Evolutionary conservation across 2,113 vertebrate genomes (phyloP).

Genomic region (Hypanus sabinus): DNA sequence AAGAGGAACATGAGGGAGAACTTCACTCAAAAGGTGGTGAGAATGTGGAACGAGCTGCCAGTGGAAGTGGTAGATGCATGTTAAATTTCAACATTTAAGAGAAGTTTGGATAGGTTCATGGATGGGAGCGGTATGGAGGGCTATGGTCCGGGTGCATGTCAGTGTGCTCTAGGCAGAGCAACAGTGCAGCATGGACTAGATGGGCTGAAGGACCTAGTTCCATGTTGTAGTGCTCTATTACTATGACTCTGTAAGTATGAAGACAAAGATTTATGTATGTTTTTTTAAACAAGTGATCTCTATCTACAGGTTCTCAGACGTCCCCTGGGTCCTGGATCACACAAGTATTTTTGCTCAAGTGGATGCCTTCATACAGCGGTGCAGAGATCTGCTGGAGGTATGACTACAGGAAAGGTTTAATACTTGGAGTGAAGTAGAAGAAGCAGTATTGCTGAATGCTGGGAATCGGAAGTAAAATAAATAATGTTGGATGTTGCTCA

Average conservation of each 20-base stretch:
- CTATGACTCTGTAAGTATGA: background rate
- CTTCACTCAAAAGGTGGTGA: too few species aligned
- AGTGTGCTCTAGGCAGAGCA: too few species aligned
- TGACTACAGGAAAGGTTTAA: background rate
- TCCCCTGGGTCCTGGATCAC: conserved; percentile 64
- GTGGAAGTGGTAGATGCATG: too few species aligned
- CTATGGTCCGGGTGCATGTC: too few species aligned
- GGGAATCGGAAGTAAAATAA: background rate
- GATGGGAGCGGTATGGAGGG: too few species aligned
- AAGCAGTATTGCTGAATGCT: background rate
- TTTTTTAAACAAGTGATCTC: background rate
- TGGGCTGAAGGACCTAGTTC: too few species aligned
- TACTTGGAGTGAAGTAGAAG: background rate
- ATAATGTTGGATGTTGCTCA: background rate
- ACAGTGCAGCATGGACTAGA: too few species aligned
- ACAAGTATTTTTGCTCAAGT: conserved; percentile 68
- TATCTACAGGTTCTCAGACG: conserved; percentile 56
- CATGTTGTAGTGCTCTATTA: too few species aligned
- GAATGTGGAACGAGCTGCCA: too few species aligned
- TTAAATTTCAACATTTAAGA: too few species aligned
- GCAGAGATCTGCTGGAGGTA: conserved; percentile 75
- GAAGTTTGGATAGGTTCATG: too few species aligned
- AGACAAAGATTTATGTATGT: background rate
- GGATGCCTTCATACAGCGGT: conserved; percentile 71
- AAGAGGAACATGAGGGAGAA: too few species aligned